phyloP scores from a whole-genome alignment of 2,888 invertebrate species.

The Diarsia mendica region DNA sequence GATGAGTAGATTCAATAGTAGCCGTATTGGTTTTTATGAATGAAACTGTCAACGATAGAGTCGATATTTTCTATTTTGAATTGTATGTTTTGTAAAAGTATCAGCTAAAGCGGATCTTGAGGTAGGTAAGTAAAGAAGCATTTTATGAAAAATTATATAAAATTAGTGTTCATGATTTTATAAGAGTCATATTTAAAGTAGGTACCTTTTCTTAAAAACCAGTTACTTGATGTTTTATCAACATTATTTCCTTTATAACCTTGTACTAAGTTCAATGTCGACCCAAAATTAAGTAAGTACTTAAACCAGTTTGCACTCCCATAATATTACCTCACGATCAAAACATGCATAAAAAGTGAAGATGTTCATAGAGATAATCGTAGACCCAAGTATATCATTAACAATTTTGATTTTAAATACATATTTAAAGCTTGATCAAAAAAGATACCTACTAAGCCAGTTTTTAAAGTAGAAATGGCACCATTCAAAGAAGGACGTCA shows the following conservation, averaged over 20 bases:
- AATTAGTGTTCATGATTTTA: slow-evolving; percentile 10
- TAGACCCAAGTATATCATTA: not conserved
- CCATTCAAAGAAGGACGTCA: not conserved
- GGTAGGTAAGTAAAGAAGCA: not conserved
- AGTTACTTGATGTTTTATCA: slow-evolving; percentile 37
- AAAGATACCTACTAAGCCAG: not conserved
- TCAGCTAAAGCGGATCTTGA: not conserved
- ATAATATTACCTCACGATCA: slow-evolving; percentile 17
- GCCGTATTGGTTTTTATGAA: slow-evolving; percentile 16
- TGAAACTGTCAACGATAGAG: not conserved
- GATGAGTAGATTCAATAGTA: slow-evolving; percentile 15
- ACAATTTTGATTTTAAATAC: not conserved
- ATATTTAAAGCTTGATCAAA: not conserved
- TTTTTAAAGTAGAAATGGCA: not conserved
- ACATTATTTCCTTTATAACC: slow-evolving; percentile 53
- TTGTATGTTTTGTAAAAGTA: not conserved
- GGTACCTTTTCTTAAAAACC: slow-evolving; percentile 27
- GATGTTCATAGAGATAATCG: slow-evolving; percentile 1
- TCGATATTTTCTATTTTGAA: not conserved
- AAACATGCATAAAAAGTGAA: slow-evolving; percentile 28
- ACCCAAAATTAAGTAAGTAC: slow-evolving; percentile 44
- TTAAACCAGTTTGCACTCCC: slow-evolving; percentile 57
- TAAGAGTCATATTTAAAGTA: not conserved
- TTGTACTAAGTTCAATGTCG: slow-evolving; percentile 69
- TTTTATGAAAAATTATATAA: not conserved